Evolutionary conservation across 2,888 invertebrate species (phyloP), one percentile per base, ranked within the genome.

Genomic region (Drosophila parthenogenetica): DNA sequence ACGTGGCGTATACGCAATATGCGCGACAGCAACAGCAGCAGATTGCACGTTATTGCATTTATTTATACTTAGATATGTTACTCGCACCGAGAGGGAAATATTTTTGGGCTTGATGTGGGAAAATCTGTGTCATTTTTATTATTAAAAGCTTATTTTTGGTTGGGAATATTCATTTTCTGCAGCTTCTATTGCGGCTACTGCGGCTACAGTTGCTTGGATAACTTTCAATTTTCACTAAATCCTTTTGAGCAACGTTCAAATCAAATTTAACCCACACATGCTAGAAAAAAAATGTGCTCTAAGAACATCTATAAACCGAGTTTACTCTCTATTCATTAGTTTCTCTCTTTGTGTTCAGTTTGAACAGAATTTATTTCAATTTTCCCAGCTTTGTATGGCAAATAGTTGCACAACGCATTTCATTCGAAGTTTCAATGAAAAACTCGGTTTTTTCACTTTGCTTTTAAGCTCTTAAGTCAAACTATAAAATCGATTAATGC

Each of bases 71-170:
- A 42, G 8, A n/a, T 54, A 40, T 17, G 25, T 8, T 17, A 16
- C 16, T 22, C 40, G 37, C 14, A 42, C 32, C 16, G 43, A 51
- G 58, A 54, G 57, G 39, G 49, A 55, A 48, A 69, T 63, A 68
- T 74, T 64, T 69, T 61, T 50, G 48, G 54, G 61, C 48, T 64
- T 58, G 42, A 45, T 60, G 45, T 35, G 53, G 19, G 25, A 58
- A 76, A 83, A 82, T 89, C 62, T 89, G 89, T 82, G 82, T 82
- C 82, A 82, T 74, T 87, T 82, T 89, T 89, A 89, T 89, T 82
- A 89, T 82, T 89, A 82, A 89, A 84, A 87, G 55, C 69, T 45
- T 69, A 57, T 75, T 75, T 75, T 75, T 39, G 22, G 43, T 25
- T 55, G 19, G 13, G 25, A 46, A 62, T 62, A 48, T 57, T 17